Evolutionary conservation across 2,888 invertebrate species (phyloP).

Genomic region (Andrena dorsata): DNA sequence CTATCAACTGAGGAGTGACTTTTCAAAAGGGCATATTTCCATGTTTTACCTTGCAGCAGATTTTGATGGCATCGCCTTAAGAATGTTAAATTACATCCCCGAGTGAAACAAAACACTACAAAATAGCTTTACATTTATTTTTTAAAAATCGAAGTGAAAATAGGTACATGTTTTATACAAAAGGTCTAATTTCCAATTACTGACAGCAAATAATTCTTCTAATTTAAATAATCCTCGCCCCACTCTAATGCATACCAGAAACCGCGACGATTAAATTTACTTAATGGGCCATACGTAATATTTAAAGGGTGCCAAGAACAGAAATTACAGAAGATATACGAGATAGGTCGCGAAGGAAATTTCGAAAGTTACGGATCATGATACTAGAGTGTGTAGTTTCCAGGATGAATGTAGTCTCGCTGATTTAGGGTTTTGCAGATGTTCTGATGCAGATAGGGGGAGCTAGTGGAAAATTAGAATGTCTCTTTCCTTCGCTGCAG

Average conservation of each 20-base stretch:
- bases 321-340: constrained; percentile 1
- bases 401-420: background rate
- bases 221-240: background rate
- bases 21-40: too few relatives aligned
- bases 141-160: too few relatives aligned
- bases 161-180: too few relatives aligned
- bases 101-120: too few relatives aligned
- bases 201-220: background rate
- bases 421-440: background rate
- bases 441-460: background rate
- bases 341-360: background rate
- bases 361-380: constrained; percentile 1
- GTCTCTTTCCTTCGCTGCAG: too few relatives aligned
- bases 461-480: background rate
- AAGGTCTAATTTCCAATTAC: too few relatives aligned
- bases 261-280: constrained; percentile 13
- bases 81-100: too few relatives aligned
- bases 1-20: background rate
- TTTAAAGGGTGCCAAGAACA: background rate
- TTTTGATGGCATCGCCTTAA: too few relatives aligned
- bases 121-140: too few relatives aligned
- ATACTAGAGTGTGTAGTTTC: constrained; percentile 2
- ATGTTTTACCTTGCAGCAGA: too few relatives aligned
- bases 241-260: background rate
- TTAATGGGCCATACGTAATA: constrained; percentile 11